phyloP scores from a whole-genome alignment of 2,888 invertebrate genomes.

The Bhutanitis thaidina region DNA sequence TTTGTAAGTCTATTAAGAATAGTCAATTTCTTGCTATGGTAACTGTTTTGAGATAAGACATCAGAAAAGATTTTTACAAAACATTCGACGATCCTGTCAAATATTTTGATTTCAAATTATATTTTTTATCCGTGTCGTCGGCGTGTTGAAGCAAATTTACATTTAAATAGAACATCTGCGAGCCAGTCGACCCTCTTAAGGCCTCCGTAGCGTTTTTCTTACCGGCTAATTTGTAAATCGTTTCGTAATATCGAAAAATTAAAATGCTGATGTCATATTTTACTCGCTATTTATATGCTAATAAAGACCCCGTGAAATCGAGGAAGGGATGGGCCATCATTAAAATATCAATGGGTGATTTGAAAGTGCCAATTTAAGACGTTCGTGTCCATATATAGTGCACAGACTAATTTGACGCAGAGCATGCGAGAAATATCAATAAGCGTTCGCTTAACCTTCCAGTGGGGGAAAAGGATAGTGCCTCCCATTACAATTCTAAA shows the following conservation, averaged over 20 bases:
- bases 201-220: constrained; percentile 70
- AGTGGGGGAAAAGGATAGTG: constrained; percentile 31
- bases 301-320: constrained; percentile 52
- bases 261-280: constrained; percentile 80
- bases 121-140: constrained; percentile 69
- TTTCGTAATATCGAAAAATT: constrained; percentile 77
- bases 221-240: constrained; percentile 79
- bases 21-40: too few relatives aligned
- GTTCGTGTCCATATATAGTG: constrained; percentile 27
- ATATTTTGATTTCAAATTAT: constrained; percentile 65
- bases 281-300: constrained; percentile 76
- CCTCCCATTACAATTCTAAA: constrained; percentile 59
- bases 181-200: constrained; percentile 71
- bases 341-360: constrained; percentile 77
- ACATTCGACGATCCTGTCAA: constrained; percentile 49
- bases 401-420: constrained; percentile 33
- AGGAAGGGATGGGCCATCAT: constrained; percentile 54
- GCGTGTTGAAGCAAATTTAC: constrained; percentile 71
- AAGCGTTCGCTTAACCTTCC: constrained; percentile 10
- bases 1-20: too few relatives aligned
- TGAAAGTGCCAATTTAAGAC: constrained; percentile 46
- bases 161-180: constrained; percentile 80
- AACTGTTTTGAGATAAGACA: neutral
- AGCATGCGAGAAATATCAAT: constrained; percentile 45
- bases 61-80: constrained; percentile 22